Evolutionary conservation across 2,888 invertebrate genomes (phyloP).

Genomic region (Clivina fossor): DNA sequence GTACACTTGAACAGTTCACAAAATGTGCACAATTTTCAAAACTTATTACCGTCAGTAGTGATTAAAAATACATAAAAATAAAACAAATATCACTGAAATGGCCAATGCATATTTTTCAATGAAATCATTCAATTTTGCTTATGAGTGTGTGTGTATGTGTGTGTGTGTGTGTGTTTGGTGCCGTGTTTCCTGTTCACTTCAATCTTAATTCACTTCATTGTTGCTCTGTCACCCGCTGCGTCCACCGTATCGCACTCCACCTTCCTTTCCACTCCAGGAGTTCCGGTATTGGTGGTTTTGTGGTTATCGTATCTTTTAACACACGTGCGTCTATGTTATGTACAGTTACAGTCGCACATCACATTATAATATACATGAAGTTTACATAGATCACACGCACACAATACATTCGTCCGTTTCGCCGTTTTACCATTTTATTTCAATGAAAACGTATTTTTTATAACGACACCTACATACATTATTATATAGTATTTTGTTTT

Average conservation of each 20-base stretch:
- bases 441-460: too few species aligned
- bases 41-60: conserved; percentile 28
- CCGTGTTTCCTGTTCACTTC: background rate
- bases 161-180: conserved; percentile 7
- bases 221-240: background rate
- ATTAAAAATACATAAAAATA: conserved; percentile 27
- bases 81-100: conserved; percentile 26
- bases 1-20: conserved; percentile 23
- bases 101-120: conserved; percentile 14
- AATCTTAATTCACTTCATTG: background rate
- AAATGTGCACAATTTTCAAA: conserved; percentile 25
- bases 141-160: conserved; percentile 2
- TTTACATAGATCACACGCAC: too few species aligned
- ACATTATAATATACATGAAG: too few species aligned
- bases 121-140: conserved; percentile 15
- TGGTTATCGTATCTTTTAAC: too few species aligned
- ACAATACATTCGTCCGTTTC: too few species aligned
- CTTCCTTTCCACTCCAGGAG: background rate
- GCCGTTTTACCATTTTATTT: too few species aligned
- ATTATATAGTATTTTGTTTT: too few species aligned
- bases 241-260: background rate
- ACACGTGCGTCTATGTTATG: too few species aligned
- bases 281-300: too few species aligned
- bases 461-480: too few species aligned
- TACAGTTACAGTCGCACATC: too few species aligned